Conservation (phyloP, 2,888 invertebrate species). For the Rhamphomyia laevipes region DNA sequence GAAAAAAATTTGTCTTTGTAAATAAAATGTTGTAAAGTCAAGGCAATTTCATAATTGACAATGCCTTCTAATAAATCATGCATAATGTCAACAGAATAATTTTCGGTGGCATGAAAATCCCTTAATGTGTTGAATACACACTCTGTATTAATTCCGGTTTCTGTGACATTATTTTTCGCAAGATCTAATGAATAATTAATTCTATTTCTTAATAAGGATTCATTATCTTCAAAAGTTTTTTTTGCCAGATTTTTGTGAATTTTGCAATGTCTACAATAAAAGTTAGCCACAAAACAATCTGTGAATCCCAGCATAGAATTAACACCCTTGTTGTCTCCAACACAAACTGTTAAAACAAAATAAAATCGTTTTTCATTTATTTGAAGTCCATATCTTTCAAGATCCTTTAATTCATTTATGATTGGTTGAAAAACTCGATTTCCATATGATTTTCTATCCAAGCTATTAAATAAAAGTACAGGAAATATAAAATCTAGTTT, state of each 20-base stretch:
- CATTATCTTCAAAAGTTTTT: conserved; percentile 3
- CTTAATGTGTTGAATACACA: background rate
- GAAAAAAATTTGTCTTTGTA: background rate
- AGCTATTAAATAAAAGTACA: background rate
- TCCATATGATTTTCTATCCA: conserved; percentile 3
- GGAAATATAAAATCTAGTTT: conserved; percentile 5
- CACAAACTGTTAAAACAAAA: conserved; percentile 1
- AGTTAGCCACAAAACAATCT: conserved; percentile 4
- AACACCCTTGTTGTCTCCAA: conserved; percentile 7
- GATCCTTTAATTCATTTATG: background rate
- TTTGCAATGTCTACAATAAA: conserved; percentile 3
- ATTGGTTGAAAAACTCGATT: conserved; percentile 2
- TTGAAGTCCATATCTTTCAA: background rate
- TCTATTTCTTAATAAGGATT: background rate
- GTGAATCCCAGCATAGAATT: conserved; percentile 6
- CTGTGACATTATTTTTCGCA: background rate
- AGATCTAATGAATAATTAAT: background rate
- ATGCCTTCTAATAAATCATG: conserved; percentile 3
- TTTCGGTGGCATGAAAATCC: background rate
- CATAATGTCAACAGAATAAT: conserved; percentile 2
- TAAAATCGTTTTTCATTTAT: background rate
- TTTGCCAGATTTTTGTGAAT: background rate
- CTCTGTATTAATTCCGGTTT: background rate
- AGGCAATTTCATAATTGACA: background rate
- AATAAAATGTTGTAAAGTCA: conserved; percentile 1